Base-by-base conservation (phyloP, 2,797 vertebrate genomes). In the Kryptopterus vitreolus region DNA sequence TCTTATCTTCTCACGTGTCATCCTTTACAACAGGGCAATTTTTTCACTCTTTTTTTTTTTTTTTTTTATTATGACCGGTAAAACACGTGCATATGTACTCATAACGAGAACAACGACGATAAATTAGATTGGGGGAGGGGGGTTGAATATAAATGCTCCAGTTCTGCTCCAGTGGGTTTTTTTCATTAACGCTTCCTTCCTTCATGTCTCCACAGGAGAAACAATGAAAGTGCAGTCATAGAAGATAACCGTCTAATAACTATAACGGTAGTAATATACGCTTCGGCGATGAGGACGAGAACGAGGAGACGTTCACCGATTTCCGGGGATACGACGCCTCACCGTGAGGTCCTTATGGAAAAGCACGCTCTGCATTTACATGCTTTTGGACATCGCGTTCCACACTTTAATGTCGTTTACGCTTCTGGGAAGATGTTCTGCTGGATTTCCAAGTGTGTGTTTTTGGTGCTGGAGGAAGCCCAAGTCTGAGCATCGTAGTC, bases 191-290 rank as follows among this genome's bases (percentile, higher is more conserved):
- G 59, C 57, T 29, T 75, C 35, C 55, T 75, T 75, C 10, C 72
- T 33, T 26, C 55, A 20, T 20, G 55, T 61, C 72, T 20, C 55
- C n/a, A 24, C 55, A 46, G 16, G 46, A 75, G 55, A 43, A 75
- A 75, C 22, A 38, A 73, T 35, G 33, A 43, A 58, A 73, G 6
- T 58, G 33, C 71, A 38, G 53, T 73, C 53, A 24, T 4, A 16
- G 71, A 58, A 73, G 53, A 73, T 73, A 73, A 73, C 71, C 35
- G 58, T 61, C 38, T 61, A 75, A 75, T 75, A 75, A 61, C 35
- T 38, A 20, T 55, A 66, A 66, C 20, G 33, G 11, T 26, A 48
- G 11, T 26, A 48, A 53, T 38, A 77, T 75, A 26, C 46, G 43
- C 48, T 61, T 46, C 16, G 31, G 35, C 9, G 4, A 46, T 46